Base-by-base conservation (phyloP, 92 coral and sea anemone species). In the Actinostola sp. region DNA sequence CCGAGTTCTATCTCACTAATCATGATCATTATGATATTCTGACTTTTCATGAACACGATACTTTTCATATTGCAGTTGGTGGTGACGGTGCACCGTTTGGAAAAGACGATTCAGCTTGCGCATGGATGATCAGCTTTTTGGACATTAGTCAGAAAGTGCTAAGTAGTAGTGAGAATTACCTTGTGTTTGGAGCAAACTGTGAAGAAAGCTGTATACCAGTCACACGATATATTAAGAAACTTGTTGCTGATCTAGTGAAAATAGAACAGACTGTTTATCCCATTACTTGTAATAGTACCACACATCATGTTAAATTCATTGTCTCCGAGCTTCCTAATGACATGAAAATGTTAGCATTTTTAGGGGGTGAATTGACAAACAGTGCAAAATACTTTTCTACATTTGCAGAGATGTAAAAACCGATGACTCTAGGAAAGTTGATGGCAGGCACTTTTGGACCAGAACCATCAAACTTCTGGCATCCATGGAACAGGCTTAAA, bases 71-170 rank as follows among this genome's bases (percentile, higher is more conserved):
- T 67, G 64, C 88, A 25, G 43, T 66, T 11, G 87, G 87, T 19
- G 87, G 83, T n/a, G 88, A 77, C 28, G 76, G 79, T n/a, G 84
- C 89, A 30, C 80, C 81, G n/a, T 84, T 56, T 84, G 71, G 83
- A 15, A 82, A 86, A 54, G 91, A 86, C 31, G 86, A 82, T 60
- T 35, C 73, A 45, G 87, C 87, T 13, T 56, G 50, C 32, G 67
- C 72, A 31, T 80, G 91, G 87, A 75, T 80, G 13, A 79, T 86
- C 20, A 65, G 80, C 26, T 67, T 81, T 29, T 66, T 86, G 16
- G 75, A 81, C 43, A 32, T 71, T 75, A 76, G 83, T n/a, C 38
- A 21, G 9, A 43, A 83, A 12, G 67, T 81, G 26, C 70, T 57
- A 25, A 82, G 87, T 35, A 45, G 65, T 49, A 64, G 63, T 6